Evolutionary conservation across 2,888 invertebrate species (phyloP).

Genomic region (Torymus tubicola): DNA sequence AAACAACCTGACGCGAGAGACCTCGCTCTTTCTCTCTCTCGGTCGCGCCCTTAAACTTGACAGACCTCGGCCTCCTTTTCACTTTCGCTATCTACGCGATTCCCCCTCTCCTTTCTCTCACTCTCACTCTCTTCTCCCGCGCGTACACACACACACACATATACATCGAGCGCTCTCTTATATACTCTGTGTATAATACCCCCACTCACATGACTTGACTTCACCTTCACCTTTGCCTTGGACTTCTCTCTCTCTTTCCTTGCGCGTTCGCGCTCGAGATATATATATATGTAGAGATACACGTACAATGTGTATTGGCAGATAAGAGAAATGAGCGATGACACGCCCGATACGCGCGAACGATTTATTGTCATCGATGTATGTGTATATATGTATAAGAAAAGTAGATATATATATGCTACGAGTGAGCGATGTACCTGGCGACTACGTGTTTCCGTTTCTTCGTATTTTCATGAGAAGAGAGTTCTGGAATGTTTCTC

Average conservation of each 20-base stretch:
- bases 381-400: too few species aligned
- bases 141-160: not conserved
- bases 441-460: too few species aligned
- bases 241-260: conserved; percentile 16
- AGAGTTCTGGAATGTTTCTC: too few species aligned
- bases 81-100: not conserved
- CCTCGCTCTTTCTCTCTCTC: too few species aligned
- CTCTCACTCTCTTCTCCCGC: not conserved
- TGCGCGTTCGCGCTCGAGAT: conserved; percentile 1
- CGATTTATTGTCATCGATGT: conserved; percentile 12
- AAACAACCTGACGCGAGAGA: too few species aligned
- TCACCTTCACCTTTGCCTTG: conserved; percentile 48
- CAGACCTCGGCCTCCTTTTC: not conserved
- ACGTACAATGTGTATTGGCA: conserved; percentile 23
- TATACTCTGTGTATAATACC: too few species aligned
- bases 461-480: too few species aligned
- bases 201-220: not conserved
- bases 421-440: too few species aligned
- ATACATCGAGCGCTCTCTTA: too few species aligned
- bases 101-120: not conserved
- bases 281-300: too few species aligned
- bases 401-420: too few species aligned
- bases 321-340: conserved; percentile 46
- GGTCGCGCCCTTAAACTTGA: conserved; percentile 31
- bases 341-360: conserved; percentile 17